A percentile compares a stretch with the other conserved stretches of the same genome.
These are phyloP conservation scores for Saxidomus purpurata DNA, from an alignment of 1,140 invertebrate species.

Conservation along the genomic window DNA sequence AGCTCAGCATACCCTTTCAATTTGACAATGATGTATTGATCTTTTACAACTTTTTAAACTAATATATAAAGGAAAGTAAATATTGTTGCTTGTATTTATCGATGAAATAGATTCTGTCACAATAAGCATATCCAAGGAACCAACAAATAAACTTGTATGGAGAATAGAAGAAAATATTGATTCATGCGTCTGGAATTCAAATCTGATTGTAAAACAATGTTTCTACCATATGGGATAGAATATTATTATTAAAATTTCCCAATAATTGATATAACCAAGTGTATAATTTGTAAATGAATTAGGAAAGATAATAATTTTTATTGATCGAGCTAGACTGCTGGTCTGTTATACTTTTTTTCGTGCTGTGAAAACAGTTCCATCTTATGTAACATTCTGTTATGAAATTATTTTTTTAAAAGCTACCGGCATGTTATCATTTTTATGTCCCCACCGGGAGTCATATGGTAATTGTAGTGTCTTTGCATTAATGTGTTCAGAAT, in stretches of 20 bases:
- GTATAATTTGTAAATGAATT: conserved; percentile 16
- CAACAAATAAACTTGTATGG: neutral
- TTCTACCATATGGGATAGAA: conserved; percentile 5
- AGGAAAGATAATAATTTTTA: conserved; percentile 12
- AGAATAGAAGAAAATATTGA: conserved; percentile 33
- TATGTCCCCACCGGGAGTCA: too few species aligned
- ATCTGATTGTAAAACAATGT: conserved; percentile 14
- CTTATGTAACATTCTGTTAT: too few species aligned
- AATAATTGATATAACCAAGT: conserved; percentile 17
- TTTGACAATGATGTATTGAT: too few species aligned
- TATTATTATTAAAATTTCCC: conserved; percentile 20
- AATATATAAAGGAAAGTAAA: conserved; percentile 5
- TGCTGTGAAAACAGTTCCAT: too few species aligned
- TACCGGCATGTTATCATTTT: too few species aligned
- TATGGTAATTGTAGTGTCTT: too few species aligned
- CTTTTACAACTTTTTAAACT: neutral
- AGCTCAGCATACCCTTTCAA: too few species aligned
- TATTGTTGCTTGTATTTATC: neutral
- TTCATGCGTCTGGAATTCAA: neutral
- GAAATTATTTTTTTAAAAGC: too few species aligned
- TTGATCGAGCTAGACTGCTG: neutral
- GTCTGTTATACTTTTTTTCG: too few species aligned
- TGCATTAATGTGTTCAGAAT: too few species aligned
- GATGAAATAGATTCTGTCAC: conserved; percentile 6
- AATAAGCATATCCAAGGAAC: neutral